Conservation (phyloP, 2,113 vertebrate species). For the Semnornis frantzii region DNA sequence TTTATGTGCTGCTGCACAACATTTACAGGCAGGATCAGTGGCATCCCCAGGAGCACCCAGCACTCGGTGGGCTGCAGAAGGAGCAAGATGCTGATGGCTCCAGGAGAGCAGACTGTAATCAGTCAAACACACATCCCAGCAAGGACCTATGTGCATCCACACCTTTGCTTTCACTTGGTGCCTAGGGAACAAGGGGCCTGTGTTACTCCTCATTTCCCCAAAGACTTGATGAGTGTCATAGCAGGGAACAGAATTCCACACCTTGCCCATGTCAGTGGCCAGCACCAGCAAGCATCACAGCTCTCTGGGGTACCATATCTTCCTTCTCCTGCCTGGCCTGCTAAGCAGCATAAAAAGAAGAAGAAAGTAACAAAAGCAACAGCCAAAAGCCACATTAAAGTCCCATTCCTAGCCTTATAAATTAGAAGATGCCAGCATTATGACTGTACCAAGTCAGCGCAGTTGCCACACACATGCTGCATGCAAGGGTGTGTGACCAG, state of each 20-base stretch:
- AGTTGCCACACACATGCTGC: accelerated
- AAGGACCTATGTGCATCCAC: not conserved
- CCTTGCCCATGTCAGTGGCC: accelerated
- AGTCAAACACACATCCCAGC: accelerated
- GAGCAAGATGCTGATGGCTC: not conserved
- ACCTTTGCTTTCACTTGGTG: not conserved
- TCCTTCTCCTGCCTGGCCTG: not conserved
- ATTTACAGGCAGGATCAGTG: not conserved
- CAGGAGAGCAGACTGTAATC: not conserved
- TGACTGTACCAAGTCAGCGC: not conserved
- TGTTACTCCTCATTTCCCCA: not conserved
- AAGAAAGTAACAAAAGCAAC: not conserved
- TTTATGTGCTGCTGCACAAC: not conserved
- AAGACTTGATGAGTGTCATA: accelerated
- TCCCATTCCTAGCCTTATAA: not conserved
- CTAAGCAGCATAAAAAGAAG: not conserved
- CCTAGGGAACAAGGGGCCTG: not conserved
- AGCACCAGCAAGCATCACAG: accelerated
- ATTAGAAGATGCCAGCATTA: not conserved
- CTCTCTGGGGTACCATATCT: not conserved
- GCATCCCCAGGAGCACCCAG: not conserved
- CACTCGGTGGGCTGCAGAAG: not conserved
- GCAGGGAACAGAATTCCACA: not conserved
- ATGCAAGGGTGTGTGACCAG: not conserved
- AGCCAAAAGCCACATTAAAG: accelerated